Evolutionary conservation across 2,113 vertebrate genomes (phyloP).

Genomic region (Crotalus horridus): DNA sequence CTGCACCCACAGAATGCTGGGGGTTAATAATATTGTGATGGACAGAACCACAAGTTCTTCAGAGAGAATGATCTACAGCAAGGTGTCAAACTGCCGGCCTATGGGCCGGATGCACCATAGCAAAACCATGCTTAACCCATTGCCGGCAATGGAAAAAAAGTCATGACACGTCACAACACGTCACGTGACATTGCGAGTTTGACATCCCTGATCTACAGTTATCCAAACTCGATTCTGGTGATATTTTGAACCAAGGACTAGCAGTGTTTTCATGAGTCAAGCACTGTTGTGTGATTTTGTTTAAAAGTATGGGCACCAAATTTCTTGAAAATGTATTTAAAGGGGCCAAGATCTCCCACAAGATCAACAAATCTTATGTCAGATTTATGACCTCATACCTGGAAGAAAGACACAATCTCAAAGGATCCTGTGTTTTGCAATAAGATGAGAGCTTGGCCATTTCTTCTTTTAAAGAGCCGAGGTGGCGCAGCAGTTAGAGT

Average conservation of each 20-base stretch:
- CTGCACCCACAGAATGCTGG: not conserved
- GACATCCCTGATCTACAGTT: not conserved
- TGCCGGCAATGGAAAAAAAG: no score
- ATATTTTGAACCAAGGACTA: not conserved
- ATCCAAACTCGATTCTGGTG: not conserved
- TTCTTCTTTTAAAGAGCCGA: not conserved
- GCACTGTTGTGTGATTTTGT: not conserved
- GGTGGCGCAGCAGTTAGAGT: no score
- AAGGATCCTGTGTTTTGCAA: not conserved
- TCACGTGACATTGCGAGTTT: no score
- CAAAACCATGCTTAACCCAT: no score
- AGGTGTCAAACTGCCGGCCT: no score
- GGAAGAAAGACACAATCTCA: not conserved
- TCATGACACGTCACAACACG: no score
- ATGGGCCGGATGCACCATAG: no score
- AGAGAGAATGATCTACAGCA: not conserved
- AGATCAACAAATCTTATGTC: not conserved
- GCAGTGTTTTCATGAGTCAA: not conserved
- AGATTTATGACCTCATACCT: not conserved
- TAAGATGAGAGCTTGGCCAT: not conserved
- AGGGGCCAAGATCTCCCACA: not conserved
- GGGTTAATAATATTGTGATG: not conserved
- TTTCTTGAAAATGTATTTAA: not conserved
- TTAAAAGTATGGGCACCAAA: not conserved
- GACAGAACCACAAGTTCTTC: not conserved